Evolutionary conservation across 2,888 invertebrate species (phyloP), one percentile per base, ranked within the genome.

Genomic region (Macroteleia sp.): DNA sequence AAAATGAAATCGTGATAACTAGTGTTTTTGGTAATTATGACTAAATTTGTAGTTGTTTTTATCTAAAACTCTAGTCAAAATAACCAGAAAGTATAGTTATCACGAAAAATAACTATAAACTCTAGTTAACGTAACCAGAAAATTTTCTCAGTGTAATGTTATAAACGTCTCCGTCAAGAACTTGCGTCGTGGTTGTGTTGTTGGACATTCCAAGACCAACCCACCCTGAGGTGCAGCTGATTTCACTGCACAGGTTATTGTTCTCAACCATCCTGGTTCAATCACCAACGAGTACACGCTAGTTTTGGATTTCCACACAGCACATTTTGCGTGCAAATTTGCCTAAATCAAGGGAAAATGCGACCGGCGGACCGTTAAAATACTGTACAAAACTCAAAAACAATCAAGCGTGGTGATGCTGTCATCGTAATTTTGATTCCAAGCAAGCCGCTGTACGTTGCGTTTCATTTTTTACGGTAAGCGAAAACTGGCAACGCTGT

Each of bases 281-380:
- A 99, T 99, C 92, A 96, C 96, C 91, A 97, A 97, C 92, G 99
- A 99, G 32, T 99, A 99, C 93, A 97, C 99, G 57, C 99, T 99
- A 2, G 99, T 99, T 77, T 94, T 99, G 92, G 99, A 99, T 93
- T 99, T 99, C 92, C 99, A 99, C 94, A 99, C 99, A 71, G 98
- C 99, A 84, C 99, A 99, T 93, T 99, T 99, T 92, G 99, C 99
- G 77, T 99, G 99, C 95, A 99, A 99, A 93, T 99, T 99, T 92
- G 95, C 96, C 42, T 98, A 99, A 92, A 97, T 99, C 91, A 97
- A 97, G 93, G 98, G 99, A 92, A 99, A 99, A 93, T 97, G 97
- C 92, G 99, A 99, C 93, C 97, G 99, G 89, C 98, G 99, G 95
- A 97, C 98, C 64, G 99, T 98, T 92, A 97, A 97, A 92, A 97